A percentile compares a stretch with the other conserved stretches of the same genome.
These are phyloP conservation scores for Seira ritae DNA, from an alignment of 2,888 invertebrate species.

Conservation along the genomic window DNA sequence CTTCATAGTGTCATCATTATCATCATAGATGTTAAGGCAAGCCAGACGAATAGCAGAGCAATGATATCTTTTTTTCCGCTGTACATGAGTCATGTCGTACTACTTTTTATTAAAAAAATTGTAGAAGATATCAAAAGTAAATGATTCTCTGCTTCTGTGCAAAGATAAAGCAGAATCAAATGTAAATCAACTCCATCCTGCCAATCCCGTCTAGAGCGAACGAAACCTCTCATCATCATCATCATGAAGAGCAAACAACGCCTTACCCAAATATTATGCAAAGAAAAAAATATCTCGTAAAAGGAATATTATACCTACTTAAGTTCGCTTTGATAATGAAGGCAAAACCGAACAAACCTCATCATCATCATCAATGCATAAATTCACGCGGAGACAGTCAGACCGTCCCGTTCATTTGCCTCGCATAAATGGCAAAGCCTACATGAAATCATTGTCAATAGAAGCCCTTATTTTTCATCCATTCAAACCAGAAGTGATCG, in stretches of 20 bases:
- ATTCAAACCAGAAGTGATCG: conserved; percentile 1
- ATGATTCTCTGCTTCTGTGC: background rate
- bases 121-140: background rate
- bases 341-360: background rate
- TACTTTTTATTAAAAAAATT: background rate
- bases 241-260: background rate
- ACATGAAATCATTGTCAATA: background rate
- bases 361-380: background rate
- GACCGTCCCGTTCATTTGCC: background rate
- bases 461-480: conserved; percentile 20
- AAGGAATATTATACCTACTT: too few relatives aligned
- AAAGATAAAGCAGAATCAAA: conserved; percentile 22
- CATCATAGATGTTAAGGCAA: background rate
- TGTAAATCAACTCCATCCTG: conserved; percentile 52
- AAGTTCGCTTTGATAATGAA: background rate
- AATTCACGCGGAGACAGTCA: conserved; percentile 7
- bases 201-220: conserved; percentile 41
- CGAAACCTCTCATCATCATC: conserved; percentile 25
- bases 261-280: conserved; percentile 19
- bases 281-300: conserved; percentile 1
- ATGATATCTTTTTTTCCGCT: background rate
- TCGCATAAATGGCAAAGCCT: background rate
- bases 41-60: background rate
- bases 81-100: background rate
- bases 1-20: background rate